Evolutionary conservation across 2,888 invertebrate species (phyloP).

Genomic region (Notodonta dromedarius): DNA sequence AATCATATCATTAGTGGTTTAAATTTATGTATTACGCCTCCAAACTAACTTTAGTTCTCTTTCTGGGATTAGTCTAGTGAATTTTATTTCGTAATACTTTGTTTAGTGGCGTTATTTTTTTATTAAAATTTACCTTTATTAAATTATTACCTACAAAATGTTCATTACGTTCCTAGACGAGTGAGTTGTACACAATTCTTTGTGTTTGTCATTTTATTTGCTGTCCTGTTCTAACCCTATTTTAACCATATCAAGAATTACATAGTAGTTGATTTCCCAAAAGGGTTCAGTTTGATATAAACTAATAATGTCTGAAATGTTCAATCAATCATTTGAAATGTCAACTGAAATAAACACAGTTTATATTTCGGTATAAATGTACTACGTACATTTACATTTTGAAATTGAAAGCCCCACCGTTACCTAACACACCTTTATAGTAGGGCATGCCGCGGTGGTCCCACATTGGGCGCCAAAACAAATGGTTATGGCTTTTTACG

Average conservation of each 20-base stretch:
- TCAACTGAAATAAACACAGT: not conserved
- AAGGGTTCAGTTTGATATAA: not conserved
- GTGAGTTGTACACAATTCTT: too few relatives aligned
- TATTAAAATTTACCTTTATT: too few relatives aligned
- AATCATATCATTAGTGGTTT: slow-evolving; percentile 12
- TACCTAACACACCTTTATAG: slow-evolving; percentile 25
- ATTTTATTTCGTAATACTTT: too few relatives aligned
- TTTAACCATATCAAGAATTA: too few relatives aligned
- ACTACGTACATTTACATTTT: slow-evolving; percentile 25
- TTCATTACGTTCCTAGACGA: too few relatives aligned
- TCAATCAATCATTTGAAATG: not conserved
- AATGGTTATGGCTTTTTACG: slow-evolving; percentile 42
- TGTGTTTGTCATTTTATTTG: too few relatives aligned
- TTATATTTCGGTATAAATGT: not conserved
- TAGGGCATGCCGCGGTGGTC: slow-evolving; percentile 42
- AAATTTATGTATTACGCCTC: slow-evolving; percentile 7
- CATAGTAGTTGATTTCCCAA: too few relatives aligned
- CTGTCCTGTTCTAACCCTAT: too few relatives aligned
- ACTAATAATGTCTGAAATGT: not conserved
- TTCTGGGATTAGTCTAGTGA: too few relatives aligned
- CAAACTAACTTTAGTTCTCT: too few relatives aligned
- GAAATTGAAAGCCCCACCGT: slow-evolving; percentile 19
- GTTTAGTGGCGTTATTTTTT: too few relatives aligned
- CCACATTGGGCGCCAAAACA: slow-evolving; percentile 57
- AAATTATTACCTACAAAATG: too few relatives aligned